Evolutionary conservation across 2,888 invertebrate genomes (phyloP), one percentile per base, ranked within the genome.

Genomic region (Cerceris rybyensis): DNA sequence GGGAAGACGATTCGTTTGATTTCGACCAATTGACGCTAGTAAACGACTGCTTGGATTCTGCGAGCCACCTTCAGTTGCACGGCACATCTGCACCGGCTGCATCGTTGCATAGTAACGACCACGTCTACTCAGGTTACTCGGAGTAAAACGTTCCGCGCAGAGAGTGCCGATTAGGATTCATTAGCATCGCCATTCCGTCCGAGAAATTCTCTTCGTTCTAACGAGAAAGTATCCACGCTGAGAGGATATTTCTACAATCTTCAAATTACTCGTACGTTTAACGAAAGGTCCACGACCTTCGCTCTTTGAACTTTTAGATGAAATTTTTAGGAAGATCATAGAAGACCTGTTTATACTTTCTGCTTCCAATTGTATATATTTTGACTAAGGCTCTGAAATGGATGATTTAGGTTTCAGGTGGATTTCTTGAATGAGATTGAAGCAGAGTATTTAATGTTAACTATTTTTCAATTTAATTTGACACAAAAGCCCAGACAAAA

Each of bases 151-250:
- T 77, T 81, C 59, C 72, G 72, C 75, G 81, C 78, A 76, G 76
- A 81, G 81, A 81, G 79, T 74, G 73, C 72, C 80, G 81, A 83
- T 83, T 83, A 83, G 81, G 83, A 84, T 84, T 84, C 84, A 84
- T 84, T 83, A 83, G 83, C 79, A 46, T 61, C 64, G 55, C 65
- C 65, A 64, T 70, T 70, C 66, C 60, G 46, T n/a, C 59, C 71
- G 70, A 72, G 80, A 68, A 80, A 83, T 73, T 77, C 71, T 50
- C 68, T 61, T 52, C 54, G 63, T 46, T 67, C 71, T 77, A 78
- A 83, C 75, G 78, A 83, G 83, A 76, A 76, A 74, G 74, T 76
- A 74, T 72, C 69, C 63, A 46, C 50, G 50, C 28, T 28, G 66
- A 4, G 59, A 67, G 71, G 66, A 71, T 60, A 70, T n/a, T 28